Evolutionary conservation across 2,888 invertebrate genomes (phyloP).

Genomic region (Rhingia campestris): DNA sequence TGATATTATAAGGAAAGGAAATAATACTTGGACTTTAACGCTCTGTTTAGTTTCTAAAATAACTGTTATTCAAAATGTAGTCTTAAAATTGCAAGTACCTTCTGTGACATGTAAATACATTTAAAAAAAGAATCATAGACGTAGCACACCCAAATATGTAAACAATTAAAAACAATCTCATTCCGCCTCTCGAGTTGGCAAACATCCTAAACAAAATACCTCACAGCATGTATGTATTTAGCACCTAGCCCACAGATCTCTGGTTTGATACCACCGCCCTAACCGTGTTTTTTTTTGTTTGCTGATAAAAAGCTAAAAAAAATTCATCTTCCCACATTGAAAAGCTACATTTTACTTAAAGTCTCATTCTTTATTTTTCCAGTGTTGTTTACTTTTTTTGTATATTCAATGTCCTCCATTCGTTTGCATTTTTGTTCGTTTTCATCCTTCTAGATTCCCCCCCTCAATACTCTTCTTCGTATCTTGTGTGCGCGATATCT

Average conservation of each 20-base stretch:
- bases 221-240: no score
- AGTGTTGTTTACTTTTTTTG: not conserved
- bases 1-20: no score
- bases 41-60: no score
- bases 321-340: not conserved
- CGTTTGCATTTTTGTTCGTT: constrained; percentile 24
- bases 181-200: no score
- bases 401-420: constrained; percentile 8
- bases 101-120: no score
- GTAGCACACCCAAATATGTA: no score
- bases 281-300: not conserved
- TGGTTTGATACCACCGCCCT: not conserved
- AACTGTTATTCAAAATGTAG: no score
- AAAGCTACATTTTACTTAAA: not conserved
- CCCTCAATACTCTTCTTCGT: not conserved
- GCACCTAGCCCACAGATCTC: not conserved
- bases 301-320: not conserved
- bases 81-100: no score
- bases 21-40: no score
- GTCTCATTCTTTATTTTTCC: not conserved
- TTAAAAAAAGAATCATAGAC: no score
- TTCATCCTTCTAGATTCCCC: constrained; percentile 6
- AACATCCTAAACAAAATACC: no score
- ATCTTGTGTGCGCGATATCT: constrained; percentile 43
- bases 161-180: no score